These are phyloP conservation scores for Charaxes varanes DNA, from an alignment of 1,140 invertebrate species.

Conservation along the genomic window DNA sequence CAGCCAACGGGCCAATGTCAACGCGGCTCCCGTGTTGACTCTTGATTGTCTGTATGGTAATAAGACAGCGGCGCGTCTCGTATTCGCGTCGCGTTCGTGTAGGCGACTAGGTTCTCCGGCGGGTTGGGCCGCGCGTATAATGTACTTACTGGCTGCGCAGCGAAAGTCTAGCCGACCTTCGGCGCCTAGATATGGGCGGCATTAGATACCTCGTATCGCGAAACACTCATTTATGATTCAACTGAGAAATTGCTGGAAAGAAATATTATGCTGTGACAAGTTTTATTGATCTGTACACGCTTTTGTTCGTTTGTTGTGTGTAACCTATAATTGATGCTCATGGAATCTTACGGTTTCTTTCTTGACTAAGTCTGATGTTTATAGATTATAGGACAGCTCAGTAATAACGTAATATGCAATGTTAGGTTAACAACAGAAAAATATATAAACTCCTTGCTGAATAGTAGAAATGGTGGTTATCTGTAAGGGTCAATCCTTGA, in stretches of 20 bases:
- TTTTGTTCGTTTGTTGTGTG: too few relatives aligned
- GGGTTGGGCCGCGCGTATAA: conserved; percentile 45
- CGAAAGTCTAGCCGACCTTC: conserved; percentile 70
- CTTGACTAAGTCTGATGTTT: too few relatives aligned
- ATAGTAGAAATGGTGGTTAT: too few relatives aligned
- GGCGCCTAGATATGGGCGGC: conserved; percentile 57
- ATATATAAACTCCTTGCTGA: too few relatives aligned
- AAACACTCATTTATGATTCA: conserved; percentile 34
- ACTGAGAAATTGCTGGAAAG: conserved; percentile 7
- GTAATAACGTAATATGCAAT: too few relatives aligned
- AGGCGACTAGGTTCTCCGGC: conserved; percentile 61
- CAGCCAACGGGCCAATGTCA: conserved; percentile 57
- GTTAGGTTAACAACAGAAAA: too few relatives aligned
- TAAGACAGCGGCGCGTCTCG: conserved; percentile 28
- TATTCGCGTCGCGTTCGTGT: conserved; percentile 42
- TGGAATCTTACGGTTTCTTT: too few relatives aligned
- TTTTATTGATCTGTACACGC: too few relatives aligned
- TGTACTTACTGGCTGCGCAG: conserved; percentile 35
- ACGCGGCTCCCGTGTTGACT: conserved; percentile 50
- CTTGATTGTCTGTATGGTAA: conserved; percentile 57
- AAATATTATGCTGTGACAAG: conserved; percentile 3
- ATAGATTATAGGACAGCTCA: too few relatives aligned
- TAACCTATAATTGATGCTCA: too few relatives aligned
- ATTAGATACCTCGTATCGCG: conserved; percentile 42
- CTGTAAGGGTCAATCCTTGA: too few relatives aligned